Conservation (phyloP, 2,113 vertebrate species). For the Ahaetulla prasina region DNA sequence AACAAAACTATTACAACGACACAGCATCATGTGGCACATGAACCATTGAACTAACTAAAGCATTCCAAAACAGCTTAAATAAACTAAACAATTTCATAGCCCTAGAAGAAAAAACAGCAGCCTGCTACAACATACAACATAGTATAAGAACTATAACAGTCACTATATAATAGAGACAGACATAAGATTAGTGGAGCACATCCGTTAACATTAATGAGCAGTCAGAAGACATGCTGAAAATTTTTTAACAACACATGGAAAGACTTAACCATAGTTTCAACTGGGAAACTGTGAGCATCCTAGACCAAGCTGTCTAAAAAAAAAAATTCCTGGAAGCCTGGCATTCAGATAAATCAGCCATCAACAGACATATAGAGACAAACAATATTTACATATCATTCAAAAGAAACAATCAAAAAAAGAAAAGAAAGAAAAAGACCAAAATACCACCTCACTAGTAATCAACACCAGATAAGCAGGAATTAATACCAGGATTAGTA, state of each 20-base stretch:
- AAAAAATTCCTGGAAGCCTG: too few species aligned
- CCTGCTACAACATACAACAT: not conserved
- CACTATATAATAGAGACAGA: not conserved
- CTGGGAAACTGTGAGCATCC: too few species aligned
- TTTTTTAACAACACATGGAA: not conserved
- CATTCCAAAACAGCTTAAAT: not conserved
- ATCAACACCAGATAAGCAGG: too few species aligned
- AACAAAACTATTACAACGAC: not conserved
- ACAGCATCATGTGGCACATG: not conserved
- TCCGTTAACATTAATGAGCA: not conserved
- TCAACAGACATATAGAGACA: not conserved
- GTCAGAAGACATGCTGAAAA: not conserved
- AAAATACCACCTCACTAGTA: too few species aligned
- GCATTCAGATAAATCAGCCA: too few species aligned
- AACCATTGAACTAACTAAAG: not conserved
- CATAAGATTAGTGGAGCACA: not conserved
- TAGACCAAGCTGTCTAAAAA: too few species aligned
- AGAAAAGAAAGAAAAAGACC: not conserved
- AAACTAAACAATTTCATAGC: not conserved
- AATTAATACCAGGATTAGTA: too few species aligned
- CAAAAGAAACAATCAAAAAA: not conserved
- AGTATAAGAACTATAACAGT: not conserved
- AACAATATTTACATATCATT: not conserved
- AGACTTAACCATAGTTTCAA: not conserved
- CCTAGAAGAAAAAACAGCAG: not conserved